Base-by-base conservation (phyloP, 2,888 invertebrate genomes). In the Heliconius hortense region DNA sequence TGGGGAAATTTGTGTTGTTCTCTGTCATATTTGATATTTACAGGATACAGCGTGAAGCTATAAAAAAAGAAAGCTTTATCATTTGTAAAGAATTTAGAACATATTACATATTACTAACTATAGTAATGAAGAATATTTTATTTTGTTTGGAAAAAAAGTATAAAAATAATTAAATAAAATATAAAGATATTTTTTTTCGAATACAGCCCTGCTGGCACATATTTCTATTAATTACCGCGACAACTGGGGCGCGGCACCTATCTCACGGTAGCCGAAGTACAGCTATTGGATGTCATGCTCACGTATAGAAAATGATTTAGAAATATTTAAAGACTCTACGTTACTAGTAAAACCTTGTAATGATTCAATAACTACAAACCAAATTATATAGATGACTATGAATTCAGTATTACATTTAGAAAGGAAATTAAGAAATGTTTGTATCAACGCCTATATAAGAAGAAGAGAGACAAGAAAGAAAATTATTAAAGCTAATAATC, bases 201-300 rank as follows among this genome's bases (percentile, higher is more conserved):
- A 64, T 88, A 28, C 86, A 75, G n/a, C 84, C 80, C 90, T 87
- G 88, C 72, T 56, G 74, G 80, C 74, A 80, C 84, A 87, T 89
- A 89, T 88, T 90, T 86, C 87, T 87, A 89, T 90, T 90, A 92
- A 92, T 92, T 91, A 90, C 84, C 77, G 84, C 82, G 86, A 82
- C 87, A 90, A 90, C 89, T 91, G 82, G 89, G 88, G 89, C 91
- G 84, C 83, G 81, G 56, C 78, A 81, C 81, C 83, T 82, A 87
- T 88, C 87, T 86, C 80, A 80, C 79, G 84, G 82, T 85, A 81
- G 83, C 82, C 84, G 84, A 80, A 81, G 82, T 82, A 79, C 82
- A 76, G 72, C 77, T 76, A 78, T 62, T 77, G 76, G 72, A 73
- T 76, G 75, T 64, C 75, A 72, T 64, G 66, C 66, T 66, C 24